Conservation (phyloP, 2,888 invertebrate species). For the Chrysolina haemoptera region DNA sequence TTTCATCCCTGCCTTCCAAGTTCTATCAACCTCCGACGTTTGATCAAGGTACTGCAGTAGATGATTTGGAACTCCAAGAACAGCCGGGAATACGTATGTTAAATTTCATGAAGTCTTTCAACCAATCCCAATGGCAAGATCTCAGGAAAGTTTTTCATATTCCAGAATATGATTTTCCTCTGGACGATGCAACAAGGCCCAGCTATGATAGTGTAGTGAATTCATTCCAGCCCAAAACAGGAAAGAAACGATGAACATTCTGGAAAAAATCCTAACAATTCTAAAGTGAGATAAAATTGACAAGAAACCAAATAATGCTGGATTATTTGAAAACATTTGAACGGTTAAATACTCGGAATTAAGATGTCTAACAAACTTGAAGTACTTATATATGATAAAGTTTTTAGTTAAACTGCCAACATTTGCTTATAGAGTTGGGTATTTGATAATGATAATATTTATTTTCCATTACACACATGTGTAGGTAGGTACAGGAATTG, state of each 20-base stretch:
- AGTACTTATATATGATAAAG: too few relatives aligned
- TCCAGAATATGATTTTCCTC: conserved; percentile 69
- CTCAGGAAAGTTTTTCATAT: conserved; percentile 65
- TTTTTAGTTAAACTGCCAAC: too few relatives aligned
- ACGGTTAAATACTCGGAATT: too few relatives aligned
- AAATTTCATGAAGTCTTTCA: conserved; percentile 56
- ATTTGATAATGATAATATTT: too few relatives aligned
- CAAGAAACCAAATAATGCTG: too few relatives aligned
- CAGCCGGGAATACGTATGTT: conserved; percentile 46
- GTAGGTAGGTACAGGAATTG: too few relatives aligned
- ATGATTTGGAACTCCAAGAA: conserved; percentile 40
- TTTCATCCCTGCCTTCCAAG: conserved; percentile 51
- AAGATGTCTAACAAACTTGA: too few relatives aligned
- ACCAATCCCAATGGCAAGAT: conserved; percentile 61
- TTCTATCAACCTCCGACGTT: conserved; percentile 57
- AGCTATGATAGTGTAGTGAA: conserved; percentile 65
- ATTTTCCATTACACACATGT: too few relatives aligned
- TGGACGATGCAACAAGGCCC: conserved; percentile 64
- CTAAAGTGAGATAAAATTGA: too few relatives aligned
- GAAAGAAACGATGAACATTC: conserved; percentile 20
- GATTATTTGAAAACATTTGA: too few relatives aligned
- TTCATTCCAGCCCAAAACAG: conserved; percentile 64
- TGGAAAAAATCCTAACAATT: too few relatives aligned
- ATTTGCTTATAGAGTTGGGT: too few relatives aligned
- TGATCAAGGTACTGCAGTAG: conserved; percentile 51